Conservation (phyloP, 2,113 vertebrate species). For the Gallinago undulata region DNA sequence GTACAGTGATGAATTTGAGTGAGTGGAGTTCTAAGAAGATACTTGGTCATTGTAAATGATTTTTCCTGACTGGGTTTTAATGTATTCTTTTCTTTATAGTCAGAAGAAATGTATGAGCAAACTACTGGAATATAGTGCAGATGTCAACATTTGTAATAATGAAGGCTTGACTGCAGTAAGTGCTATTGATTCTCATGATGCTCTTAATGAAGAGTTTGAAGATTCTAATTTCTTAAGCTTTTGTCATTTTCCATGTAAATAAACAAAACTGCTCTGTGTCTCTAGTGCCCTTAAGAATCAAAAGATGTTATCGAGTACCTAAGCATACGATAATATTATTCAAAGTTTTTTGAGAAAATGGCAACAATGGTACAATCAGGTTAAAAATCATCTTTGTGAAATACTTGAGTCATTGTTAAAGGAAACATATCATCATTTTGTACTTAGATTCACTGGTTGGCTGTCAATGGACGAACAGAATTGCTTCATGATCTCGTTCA, state of each 20-base stretch:
- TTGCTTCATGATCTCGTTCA: constrained; percentile 96
- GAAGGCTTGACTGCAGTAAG: constrained; percentile 98
- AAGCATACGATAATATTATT: not conserved
- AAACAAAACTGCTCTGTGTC: not conserved
- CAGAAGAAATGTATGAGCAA: constrained; percentile 99
- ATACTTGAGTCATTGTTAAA: not conserved
- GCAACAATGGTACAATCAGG: not conserved
- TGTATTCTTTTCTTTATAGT: constrained; percentile 73
- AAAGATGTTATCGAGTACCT: not conserved
- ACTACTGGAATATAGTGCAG: constrained; percentile 93
- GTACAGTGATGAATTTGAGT: not conserved
- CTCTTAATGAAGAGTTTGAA: not conserved
- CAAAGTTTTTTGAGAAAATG: not conserved
- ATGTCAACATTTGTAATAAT: constrained; percentile 99
- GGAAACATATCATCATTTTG: not conserved
- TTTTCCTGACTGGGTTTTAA: not conserved
- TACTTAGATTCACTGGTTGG: constrained; percentile 94
- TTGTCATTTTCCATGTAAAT: not conserved
- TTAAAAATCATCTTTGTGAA: not conserved
- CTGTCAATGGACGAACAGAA: constrained; percentile 95
- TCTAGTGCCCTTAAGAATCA: not conserved
- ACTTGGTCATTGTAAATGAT: not conserved
- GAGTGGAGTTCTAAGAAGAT: not conserved
- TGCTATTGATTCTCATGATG: constrained; percentile 31
- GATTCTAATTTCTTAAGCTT: not conserved